A percentile compares a stretch with the other conserved stretches of the same genome.
Evolutionary conservation across 2,113 vertebrate species (phyloP).

Genomic region (Hippolais icterina): DNA sequence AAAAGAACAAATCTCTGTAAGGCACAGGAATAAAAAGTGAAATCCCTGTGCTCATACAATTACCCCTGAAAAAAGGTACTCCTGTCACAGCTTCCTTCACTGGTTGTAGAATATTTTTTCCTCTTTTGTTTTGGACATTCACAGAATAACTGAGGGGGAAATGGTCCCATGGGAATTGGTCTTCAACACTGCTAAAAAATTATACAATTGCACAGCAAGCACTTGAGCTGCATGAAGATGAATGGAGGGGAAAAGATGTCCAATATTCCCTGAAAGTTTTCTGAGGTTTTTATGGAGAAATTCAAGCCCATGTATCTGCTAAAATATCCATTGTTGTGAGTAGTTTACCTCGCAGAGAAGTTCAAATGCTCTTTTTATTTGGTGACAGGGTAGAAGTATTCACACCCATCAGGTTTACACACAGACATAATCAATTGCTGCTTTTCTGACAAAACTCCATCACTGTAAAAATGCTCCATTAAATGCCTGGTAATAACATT

Average conservation of each 20-base stretch:
- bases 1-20: neutral
- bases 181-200: neutral
- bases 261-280: neutral
- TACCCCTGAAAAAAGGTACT: neutral
- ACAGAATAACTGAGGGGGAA: neutral
- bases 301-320: neutral
- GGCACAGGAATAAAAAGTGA: neutral
- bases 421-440: neutral
- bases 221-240: neutral
- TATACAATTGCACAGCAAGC: neutral
- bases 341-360: neutral
- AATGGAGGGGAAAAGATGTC: neutral
- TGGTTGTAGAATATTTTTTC: neutral
- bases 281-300: neutral
- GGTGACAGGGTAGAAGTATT: neutral
- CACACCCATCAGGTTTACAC: neutral
- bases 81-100: neutral
- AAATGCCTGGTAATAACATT: conserved; percentile 29
- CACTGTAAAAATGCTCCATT: conserved; percentile 18
- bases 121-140: neutral
- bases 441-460: conserved; percentile 10
- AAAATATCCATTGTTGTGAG: neutral
- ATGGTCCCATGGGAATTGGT: neutral
- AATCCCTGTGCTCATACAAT: neutral
- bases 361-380: conserved; percentile 14